phyloP scores from a whole-genome alignment of 2,888 invertebrate genomes.

The Sphaerophoria rueppellii region DNA sequence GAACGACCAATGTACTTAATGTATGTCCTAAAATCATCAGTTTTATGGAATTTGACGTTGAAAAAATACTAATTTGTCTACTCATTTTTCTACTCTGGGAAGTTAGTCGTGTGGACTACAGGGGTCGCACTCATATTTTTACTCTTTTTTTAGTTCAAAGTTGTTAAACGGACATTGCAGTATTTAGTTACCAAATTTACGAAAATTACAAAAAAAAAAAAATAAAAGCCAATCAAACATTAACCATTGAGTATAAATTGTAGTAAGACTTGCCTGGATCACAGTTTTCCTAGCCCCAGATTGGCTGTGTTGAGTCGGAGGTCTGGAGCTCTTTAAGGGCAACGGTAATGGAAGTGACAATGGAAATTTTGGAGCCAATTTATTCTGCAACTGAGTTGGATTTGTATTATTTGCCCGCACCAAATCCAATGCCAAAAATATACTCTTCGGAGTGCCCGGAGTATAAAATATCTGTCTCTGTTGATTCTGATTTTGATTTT shows the following conservation, averaged over 20 bases:
- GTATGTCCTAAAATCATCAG: no score
- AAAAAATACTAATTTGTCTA: no score
- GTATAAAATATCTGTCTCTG: constrained; percentile 80
- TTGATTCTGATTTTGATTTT: constrained; percentile 73
- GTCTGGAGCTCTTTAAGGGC: constrained; percentile 78
- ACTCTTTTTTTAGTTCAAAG: no score
- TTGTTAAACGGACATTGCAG: no score
- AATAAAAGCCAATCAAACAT: neutral
- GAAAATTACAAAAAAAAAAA: no score
- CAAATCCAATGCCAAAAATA: constrained; percentile 84
- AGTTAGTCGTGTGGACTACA: no score
- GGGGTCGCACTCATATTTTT: no score
- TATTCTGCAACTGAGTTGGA: constrained; percentile 81
- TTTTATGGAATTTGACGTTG: no score
- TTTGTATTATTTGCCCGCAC: constrained; percentile 88
- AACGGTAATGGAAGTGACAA: constrained; percentile 82
- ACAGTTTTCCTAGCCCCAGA: constrained; percentile 82
- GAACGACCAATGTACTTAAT: no score
- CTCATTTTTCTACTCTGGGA: no score
- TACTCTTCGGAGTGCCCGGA: constrained; percentile 77
- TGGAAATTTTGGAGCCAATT: constrained; percentile 82
- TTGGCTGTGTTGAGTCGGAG: constrained; percentile 80
- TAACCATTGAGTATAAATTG: neutral
- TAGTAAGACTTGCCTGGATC: constrained; percentile 79
- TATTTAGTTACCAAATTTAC: no score